Base-by-base conservation (phyloP, 2,113 vertebrate genomes). In the Pterocles orientalis region DNA sequence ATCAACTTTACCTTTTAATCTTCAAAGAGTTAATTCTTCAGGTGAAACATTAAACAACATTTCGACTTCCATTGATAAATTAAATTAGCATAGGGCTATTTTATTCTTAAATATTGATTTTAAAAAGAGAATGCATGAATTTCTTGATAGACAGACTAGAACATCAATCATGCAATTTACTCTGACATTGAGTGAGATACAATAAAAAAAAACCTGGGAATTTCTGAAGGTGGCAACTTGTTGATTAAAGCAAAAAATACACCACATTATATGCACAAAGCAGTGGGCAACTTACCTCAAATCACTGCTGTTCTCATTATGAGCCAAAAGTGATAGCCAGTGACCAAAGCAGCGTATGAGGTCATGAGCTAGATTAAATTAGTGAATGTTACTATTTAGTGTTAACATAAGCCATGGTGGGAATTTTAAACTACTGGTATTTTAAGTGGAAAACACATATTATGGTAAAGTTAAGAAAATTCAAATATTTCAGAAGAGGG, bases 111-210 rank as follows among this genome's bases (percentile, higher is more conserved):
- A 92, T 96, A 98, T 96, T 94, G 96, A 97, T 96, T 96, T 97
- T 90, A 28, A 61, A 64, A 79, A 86, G 31, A 62, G 73, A 94
- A 91, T 91, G 24, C 66, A 71, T 29, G 57, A 77, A 62, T 95
- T 93, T 71, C 87, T 91, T 92, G 86, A 93, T 88, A 86, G 95
- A 88, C 10, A 95, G 57, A 50, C 82, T 70, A 69, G 61, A 77
- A 71, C 87, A 96, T 97, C 95, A 96, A 81, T 97, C 82, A 97
- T 94, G 92, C 33, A 95, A 95, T 97, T 97, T 98, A 73, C 33
- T 70, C 36, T 97, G 90, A 95, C 95, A 97, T 92, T 85, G 88
- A 94, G 48, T 92, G 57, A 92, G 89, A 56, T 64, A 41, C 15
- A 3, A 16, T 56, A 53, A 41, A 73, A 94, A 92, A 34, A 92